phyloP scores from a whole-genome alignment of 2,888 invertebrate species.

The Malachius bipustulatus region DNA sequence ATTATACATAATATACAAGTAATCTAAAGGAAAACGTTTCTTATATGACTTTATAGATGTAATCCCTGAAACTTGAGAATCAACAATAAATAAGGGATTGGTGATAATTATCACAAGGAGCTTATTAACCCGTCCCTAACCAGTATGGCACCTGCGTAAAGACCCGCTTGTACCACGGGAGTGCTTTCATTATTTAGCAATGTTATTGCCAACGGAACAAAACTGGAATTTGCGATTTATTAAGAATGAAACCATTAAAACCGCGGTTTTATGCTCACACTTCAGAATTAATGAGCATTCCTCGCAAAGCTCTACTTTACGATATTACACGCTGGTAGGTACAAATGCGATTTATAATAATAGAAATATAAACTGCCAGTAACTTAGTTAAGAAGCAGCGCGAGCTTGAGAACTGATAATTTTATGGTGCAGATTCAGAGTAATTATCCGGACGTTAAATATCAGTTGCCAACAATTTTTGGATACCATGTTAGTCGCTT shows the following conservation, averaged over 20 bases:
- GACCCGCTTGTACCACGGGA: conserved; percentile 15
- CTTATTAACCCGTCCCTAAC: too few species aligned
- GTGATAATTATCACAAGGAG: too few species aligned
- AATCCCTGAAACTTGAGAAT: too few species aligned
- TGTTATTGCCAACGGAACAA: conserved; percentile 21
- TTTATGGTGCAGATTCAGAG: too few species aligned
- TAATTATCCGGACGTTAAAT: too few species aligned
- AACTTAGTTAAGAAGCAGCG: conserved; percentile 27
- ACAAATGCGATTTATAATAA: conserved; percentile 28
- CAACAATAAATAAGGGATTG: too few species aligned
- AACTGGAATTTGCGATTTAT: conserved; percentile 24
- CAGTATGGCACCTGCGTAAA: conserved; percentile 20
- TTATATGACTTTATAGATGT: too few species aligned
- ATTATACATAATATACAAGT: too few species aligned
- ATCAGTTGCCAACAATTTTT: too few species aligned
- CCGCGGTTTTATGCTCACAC: conserved; percentile 29
- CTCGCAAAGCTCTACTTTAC: conserved; percentile 23
- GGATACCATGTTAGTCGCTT: too few species aligned
- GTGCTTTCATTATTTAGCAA: conserved; percentile 19
- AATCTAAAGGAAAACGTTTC: too few species aligned
- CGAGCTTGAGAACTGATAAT: too few species aligned
- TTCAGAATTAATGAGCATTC: conserved; percentile 27
- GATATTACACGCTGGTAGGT: conserved; percentile 25
- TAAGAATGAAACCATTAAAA: conserved; percentile 32
- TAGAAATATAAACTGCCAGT: conserved; percentile 27